Base-by-base conservation (phyloP, 2,888 invertebrate species). In the Alloplasta piceator region DNA sequence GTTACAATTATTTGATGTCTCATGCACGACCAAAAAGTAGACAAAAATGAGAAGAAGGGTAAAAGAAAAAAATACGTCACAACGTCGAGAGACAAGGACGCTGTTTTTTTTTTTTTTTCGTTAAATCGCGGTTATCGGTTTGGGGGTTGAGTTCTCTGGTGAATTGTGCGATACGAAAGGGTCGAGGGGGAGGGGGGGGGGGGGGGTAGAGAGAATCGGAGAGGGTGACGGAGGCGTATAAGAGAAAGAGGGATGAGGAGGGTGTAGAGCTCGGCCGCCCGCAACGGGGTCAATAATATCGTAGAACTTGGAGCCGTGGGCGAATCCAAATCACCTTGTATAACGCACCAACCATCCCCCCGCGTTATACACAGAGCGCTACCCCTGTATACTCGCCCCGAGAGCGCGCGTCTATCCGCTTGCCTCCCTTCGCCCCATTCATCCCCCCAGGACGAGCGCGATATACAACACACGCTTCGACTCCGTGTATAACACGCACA, bases 261-360 rank as follows among this genome's bases (percentile, higher is more conserved):
- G 12, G 70, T 10, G 41, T 10, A 41, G 71, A 55, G 66, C 36
- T 66, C 50, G 72, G 56, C 46, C 46, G 63, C 46, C 66, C 64
- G 67, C 80, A 78, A 70, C 72, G 75, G 74, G 74, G 78, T 82
- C 83, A 84, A 84, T 84, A 84, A 83, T 84, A 83, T 80, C 82
- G 80, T 78, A 78, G 80, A 80, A 72, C 71, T 82, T 58, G 64
- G 61, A 82, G 77, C 73, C 71, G 78, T 82, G 76, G 83, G 80
- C 78, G 78, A 84, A 82, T 84, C 82, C 78, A 84, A 83, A 83
- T 83, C 82, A 82, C 83, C 83, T 82, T 83, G 80, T 80, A 77
- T 74, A 83, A 73, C 74, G 73, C 78, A 66, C 82, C 52, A n/a
- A 74, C 46, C 39, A 61, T 38, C 79, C 66, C 64, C 58, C 41